These are phyloP conservation scores for Lutraria lutraria DNA, from an alignment of 2,888 invertebrate genomes.

Conservation along the genomic window DNA sequence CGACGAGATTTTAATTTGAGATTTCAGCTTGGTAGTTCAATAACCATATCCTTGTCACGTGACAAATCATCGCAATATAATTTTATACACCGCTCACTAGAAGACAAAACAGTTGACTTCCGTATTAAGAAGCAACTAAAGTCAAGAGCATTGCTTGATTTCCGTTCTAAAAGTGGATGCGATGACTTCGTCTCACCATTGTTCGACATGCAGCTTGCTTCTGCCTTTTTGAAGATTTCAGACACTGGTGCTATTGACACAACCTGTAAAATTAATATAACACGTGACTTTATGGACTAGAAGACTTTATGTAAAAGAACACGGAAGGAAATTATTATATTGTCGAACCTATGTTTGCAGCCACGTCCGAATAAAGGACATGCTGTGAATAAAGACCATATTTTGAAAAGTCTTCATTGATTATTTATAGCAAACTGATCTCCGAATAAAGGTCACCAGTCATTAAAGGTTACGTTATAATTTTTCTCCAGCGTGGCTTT, in stretches of 20 bases:
- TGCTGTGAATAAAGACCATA: no score
- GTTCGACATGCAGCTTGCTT: not conserved
- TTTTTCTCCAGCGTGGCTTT: no score
- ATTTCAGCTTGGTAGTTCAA: constrained; percentile 45
- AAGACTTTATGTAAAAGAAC: no score
- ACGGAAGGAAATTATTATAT: no score
- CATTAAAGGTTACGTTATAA: no score
- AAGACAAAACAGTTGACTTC: constrained; percentile 41
- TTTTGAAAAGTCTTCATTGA: no score
- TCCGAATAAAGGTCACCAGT: no score
- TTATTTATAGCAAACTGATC: no score
- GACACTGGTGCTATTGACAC: constrained; percentile 26
- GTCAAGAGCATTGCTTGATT: constrained; percentile 45
- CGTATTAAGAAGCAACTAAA: constrained; percentile 63
- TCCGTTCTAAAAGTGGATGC: constrained; percentile 37
- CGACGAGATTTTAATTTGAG: not conserved
- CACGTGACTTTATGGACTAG: not conserved
- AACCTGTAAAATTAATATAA: constrained; percentile 28
- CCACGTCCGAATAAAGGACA: no score
- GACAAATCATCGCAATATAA: constrained; percentile 25
- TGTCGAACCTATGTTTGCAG: no score
- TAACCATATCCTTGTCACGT: constrained; percentile 31
- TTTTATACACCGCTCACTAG: constrained; percentile 36
- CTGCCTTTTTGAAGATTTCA: constrained; percentile 28
- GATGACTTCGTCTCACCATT: constrained; percentile 18